phyloP scores from a whole-genome alignment of 2,797 vertebrate species.

The Clarias pachynema region DNA sequence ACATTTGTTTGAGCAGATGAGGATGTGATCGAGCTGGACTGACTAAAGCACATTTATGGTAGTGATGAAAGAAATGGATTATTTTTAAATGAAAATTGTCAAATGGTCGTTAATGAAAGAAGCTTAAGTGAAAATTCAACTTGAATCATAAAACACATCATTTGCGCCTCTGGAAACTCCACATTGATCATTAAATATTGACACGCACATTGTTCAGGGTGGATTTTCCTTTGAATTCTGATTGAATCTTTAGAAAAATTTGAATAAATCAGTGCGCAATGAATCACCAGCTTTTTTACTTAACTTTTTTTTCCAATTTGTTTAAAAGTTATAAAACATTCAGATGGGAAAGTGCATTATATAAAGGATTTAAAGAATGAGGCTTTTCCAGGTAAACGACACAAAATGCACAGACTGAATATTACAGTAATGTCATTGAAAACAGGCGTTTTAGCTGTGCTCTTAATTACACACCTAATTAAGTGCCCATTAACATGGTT shows the following conservation, averaged over 20 bases:
- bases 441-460: conserved; percentile 7
- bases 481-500: conserved; percentile 37
- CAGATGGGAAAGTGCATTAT: neutral
- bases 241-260: neutral
- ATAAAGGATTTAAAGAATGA: neutral
- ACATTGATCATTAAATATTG: neutral
- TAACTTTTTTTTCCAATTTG: neutral
- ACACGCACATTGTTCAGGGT: neutral
- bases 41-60: neutral
- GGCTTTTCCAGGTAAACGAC: neutral
- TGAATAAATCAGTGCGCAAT: neutral
- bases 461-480: conserved; percentile 38
- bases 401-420: conserved; percentile 9
- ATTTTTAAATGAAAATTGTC: no score
- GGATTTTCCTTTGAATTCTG: neutral
- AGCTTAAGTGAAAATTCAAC: neutral
- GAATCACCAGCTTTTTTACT: neutral
- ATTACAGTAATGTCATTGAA: conserved; percentile 12
- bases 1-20: neutral
- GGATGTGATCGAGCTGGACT: neutral
- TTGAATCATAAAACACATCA: neutral
- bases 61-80: neutral
- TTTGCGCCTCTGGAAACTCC: neutral
- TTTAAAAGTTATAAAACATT: neutral
- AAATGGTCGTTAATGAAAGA: neutral